Evolutionary conservation across 2,888 invertebrate species (phyloP), one percentile per base, ranked within the genome.

Genomic region (Plagodis dolabraria): DNA sequence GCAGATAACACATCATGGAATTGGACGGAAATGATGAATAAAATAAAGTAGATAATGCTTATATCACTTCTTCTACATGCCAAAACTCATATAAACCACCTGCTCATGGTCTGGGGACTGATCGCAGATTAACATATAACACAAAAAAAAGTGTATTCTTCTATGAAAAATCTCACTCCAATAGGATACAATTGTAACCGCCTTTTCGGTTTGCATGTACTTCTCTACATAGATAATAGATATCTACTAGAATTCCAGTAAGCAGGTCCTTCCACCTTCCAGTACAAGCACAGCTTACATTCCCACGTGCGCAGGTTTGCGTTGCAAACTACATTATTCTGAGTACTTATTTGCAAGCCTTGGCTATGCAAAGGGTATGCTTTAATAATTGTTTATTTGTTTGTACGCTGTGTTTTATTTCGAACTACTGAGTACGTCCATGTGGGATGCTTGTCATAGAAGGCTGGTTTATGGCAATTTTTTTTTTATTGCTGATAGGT

Each of bases 251-350:
- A 8, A 38, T 38, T 38, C 38, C 9, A 38, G 38, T 38, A 38
- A 38, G 38, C 33, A 8, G 40, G 35, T 40, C 36, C 50, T 54
- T 51, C 11, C 50, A 56, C 60, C 49, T 60, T 42, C 42, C 42
- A 42, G 42, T 42, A 2, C 22, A 22, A 10, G 42, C 42, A 60
- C 46, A 22, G 47, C 57, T 47, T 55, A 52, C 66, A 68, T 69
- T 62, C 69, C 61, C 69, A 69, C 68, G 67, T 67, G 67, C 49
- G 6, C 48, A 43, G 36, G 47, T 63, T 60, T 59, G 65, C 53
- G 47, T 57, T 60, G 60, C 64, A 53, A 61, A 64, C 45, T 58
- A 64, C 67, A 47, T 57, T 61, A 63, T 47, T 58, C 60, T 44
- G 35, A 43, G 60, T 49, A 49, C 33, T 33, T 38, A 49, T 45